A percentile compares a stretch with the other conserved stretches of the same genome.
phyloP scores from a whole-genome alignment of 2,113 vertebrate genomes.

The Bettongia penicillata region DNA sequence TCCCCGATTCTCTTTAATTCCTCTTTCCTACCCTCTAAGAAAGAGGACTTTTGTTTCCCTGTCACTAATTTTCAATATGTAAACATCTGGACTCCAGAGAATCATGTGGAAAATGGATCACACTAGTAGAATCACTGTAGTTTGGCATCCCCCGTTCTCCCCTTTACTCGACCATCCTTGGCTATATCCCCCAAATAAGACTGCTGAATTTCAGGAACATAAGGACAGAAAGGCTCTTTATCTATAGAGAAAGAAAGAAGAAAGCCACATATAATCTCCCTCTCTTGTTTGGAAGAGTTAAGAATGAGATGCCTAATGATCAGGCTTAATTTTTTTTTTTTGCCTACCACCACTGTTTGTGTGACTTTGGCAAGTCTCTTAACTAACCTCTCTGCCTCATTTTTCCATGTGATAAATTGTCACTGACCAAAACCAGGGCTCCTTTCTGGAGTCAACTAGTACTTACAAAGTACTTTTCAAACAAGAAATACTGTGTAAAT shows the following conservation, averaged over 20 bases:
- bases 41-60: not conserved
- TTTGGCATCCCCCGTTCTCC: not conserved
- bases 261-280: not conserved
- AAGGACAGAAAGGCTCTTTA: not conserved
- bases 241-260: not conserved
- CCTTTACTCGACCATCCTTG: not conserved
- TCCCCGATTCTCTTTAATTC: not conserved
- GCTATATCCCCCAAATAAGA: not conserved
- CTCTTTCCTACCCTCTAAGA: not conserved
- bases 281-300: not conserved
- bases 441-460: not conserved
- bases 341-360: not conserved
- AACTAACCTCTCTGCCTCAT: not conserved
- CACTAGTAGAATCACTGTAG: not conserved
- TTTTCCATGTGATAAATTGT: not conserved
- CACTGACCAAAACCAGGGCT: not conserved
- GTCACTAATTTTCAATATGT: not conserved
- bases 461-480: not conserved
- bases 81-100: not conserved
- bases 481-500: not conserved
- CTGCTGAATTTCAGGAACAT: not conserved
- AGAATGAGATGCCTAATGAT: not conserved
- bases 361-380: not conserved
- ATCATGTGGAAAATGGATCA: not conserved
- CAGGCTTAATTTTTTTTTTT: rapidly evolving